Conservation (phyloP, 2,113 vertebrate species). For the Progne subis region DNA sequence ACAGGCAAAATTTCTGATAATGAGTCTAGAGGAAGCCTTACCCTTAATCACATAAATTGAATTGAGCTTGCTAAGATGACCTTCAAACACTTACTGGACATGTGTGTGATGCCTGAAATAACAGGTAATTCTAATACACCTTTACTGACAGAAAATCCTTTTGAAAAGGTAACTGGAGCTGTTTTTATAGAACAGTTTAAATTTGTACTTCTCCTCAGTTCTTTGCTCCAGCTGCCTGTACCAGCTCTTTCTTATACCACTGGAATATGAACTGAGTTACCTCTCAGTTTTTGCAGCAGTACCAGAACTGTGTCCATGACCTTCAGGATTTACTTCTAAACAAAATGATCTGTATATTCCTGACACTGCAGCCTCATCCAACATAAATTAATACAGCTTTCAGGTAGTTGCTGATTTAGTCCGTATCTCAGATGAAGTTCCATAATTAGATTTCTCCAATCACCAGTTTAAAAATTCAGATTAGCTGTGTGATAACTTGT, state of each 20-base stretch:
- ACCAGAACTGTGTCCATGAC: neutral
- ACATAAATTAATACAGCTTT: neutral
- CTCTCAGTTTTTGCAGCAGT: neutral
- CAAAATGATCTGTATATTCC: neutral
- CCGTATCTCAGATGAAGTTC: neutral
- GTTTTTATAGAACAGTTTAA: neutral
- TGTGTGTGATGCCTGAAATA: neutral
- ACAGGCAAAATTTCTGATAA: neutral
- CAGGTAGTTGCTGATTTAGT: neutral
- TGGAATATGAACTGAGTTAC: neutral
- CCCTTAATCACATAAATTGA: neutral
- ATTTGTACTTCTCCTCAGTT: neutral
- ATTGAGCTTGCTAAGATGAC: neutral
- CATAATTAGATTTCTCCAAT: neutral
- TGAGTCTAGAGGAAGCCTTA: neutral
- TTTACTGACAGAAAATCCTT: neutral
- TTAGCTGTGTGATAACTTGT: neutral
- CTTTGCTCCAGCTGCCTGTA: neutral
- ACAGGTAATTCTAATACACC: neutral
- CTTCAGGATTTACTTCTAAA: neutral
- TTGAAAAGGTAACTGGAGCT: neutral
- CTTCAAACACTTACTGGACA: neutral
- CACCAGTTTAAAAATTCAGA: neutral
- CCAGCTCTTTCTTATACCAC: neutral
- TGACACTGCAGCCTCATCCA: neutral